phyloP scores from a whole-genome alignment of 35 echinoderm and acorn worm genomes.

The Chiridota heheva region DNA sequence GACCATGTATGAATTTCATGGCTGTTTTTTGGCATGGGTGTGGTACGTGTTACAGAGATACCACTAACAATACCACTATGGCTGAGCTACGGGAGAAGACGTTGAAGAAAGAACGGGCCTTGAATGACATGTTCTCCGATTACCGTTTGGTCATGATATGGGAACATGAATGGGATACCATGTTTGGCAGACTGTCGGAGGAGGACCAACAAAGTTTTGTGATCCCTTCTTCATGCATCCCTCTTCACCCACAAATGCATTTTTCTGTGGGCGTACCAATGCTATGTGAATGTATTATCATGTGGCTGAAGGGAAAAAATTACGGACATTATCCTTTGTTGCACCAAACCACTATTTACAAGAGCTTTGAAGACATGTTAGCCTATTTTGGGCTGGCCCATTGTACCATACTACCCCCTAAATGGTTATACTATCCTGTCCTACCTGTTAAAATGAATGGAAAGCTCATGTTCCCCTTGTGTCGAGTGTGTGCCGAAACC shows the following conservation, averaged over 20 bases:
- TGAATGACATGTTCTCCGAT: too few species aligned
- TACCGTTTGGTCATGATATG: neutral
- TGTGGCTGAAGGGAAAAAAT: neutral
- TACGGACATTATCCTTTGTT: neutral
- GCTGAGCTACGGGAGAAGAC: neutral
- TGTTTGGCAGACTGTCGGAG: neutral
- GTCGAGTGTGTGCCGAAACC: neutral
- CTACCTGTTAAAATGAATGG: neutral
- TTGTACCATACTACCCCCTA: neutral
- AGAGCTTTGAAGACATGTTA: neutral
- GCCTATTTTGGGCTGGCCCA: neutral
- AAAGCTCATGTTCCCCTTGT: slow-evolving; percentile 9
- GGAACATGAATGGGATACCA: neutral
- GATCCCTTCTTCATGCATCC: neutral
- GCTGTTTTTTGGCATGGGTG: neutral
- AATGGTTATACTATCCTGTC: neutral
- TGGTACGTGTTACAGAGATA: neutral
- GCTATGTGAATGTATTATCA: neutral
- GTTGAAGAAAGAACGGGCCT: neutral
- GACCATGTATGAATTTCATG: neutral
- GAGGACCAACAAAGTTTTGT: neutral
- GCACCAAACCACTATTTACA: neutral
- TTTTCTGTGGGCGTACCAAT: neutral
- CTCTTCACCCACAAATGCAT: neutral
- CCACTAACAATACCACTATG: neutral